These are phyloP conservation scores for Bombus waltoni DNA, from an alignment of 1,140 invertebrate species.

Conservation along the genomic window DNA sequence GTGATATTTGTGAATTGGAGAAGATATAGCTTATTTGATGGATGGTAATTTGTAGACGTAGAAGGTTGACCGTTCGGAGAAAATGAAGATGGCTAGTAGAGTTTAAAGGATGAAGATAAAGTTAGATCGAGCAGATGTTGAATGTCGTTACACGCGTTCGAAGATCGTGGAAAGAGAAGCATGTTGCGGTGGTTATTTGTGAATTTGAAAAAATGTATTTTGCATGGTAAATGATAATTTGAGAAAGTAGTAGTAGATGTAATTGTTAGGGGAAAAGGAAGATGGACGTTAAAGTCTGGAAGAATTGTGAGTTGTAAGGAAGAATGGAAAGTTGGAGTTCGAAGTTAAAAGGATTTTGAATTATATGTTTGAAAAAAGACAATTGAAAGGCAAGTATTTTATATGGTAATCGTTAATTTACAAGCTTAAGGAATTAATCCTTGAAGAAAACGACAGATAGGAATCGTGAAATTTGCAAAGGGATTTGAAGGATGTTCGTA, in stretches of 20 bases:
- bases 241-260: neutral
- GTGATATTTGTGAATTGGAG: neutral
- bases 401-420: neutral
- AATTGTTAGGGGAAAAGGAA: neutral
- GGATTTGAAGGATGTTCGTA: too few species aligned
- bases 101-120: neutral
- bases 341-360: neutral
- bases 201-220: neutral
- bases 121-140: neutral
- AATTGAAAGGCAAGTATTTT: neutral
- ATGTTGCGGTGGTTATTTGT: neutral
- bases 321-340: neutral
- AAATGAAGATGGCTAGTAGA: neutral
- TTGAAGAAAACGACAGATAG: too few species aligned
- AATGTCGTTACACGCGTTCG: too few species aligned
- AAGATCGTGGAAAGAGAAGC: too few species aligned
- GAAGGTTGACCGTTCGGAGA: too few species aligned
- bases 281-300: neutral
- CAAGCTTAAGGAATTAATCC: too few species aligned
- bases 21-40: neutral
- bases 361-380: neutral
- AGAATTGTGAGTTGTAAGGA: neutral
- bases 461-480: too few species aligned
- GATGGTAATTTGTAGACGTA: neutral
- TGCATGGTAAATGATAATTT: neutral